Conservation (phyloP, 2,113 vertebrate species). For the Callospermophilus lateralis region DNA sequence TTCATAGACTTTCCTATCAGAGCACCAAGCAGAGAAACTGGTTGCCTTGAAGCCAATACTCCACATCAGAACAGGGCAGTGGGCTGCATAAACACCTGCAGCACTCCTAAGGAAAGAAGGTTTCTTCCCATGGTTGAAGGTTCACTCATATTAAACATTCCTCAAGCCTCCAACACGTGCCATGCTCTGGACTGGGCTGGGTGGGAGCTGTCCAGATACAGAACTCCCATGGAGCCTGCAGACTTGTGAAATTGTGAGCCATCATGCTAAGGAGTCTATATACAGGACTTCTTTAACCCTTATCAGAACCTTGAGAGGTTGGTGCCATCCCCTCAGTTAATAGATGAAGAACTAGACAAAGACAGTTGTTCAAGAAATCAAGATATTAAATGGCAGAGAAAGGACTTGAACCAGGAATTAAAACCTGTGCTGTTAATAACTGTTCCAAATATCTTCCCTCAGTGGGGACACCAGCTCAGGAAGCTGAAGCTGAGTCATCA, state of each 20-base stretch:
- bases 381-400: background rate
- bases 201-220: background rate
- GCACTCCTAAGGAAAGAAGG: background rate
- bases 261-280: background rate
- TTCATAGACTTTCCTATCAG: background rate
- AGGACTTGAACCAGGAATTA: conserved; percentile 38
- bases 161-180: background rate
- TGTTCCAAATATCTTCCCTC: background rate
- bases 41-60: background rate
- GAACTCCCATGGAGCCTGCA: background rate
- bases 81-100: background rate
- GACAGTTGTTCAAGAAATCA: conserved; percentile 13
- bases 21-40: background rate
- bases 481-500: conserved; percentile 44
- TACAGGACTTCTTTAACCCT: background rate
- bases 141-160: background rate
- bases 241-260: background rate
- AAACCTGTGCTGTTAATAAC: conserved; percentile 19
- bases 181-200: background rate
- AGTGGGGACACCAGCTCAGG: background rate
- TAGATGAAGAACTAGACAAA: conserved; percentile 16
- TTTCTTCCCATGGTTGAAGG: background rate
- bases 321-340: background rate
- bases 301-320: background rate
- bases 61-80: too few species aligned